Evolutionary conservation across 1,140 invertebrate genomes (phyloP), one percentile per base, ranked within the genome.

Genomic region (Phenacoccus solenopsis): DNA sequence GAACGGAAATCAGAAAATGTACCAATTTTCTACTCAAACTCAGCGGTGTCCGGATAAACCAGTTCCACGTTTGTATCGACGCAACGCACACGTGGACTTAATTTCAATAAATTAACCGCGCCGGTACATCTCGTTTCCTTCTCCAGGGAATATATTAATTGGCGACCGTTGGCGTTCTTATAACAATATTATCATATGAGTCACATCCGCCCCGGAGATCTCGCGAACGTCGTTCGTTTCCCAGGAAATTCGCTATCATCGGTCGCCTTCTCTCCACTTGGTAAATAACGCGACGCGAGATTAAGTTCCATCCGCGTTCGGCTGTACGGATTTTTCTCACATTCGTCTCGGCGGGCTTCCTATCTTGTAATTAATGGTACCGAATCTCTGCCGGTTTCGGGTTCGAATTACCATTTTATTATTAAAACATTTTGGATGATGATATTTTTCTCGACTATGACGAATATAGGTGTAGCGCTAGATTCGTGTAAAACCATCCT

Each of bases 141-240:
- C 38, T 49, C 38, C 38, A n/a, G 22, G 25, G 59, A 64, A 64
- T 64, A 10, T 64, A 25, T 9, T 64, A 64, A 64, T 64, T 64
- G 59, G 59, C 59, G 25, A 64, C 25, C 59, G 59, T 27, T 64
- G 59, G 59, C 59, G 25, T 27, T 64, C 25, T 64, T 25, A 25
- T 25, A 64, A 25, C 59, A 64, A 64, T 64, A 25, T 64, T 64
- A 64, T 64, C 59, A 64, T 25, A 64, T 64, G 59, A 64, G 59
- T 64, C 59, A 64, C 59, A 64, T 64, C 59, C 59, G 59, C 25
- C 25, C 22, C 10, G 59, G 3, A 64, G 25, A 64, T 64, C 59
- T 64, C 20, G 59, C 59, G 25, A 64, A 64, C 59, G 5, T 3
- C 9, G 5, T 25, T 64, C 22, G 22, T 64, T 27, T 64, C 59